Evolutionary conservation across 2,113 vertebrate genomes (phyloP).

Genomic region (Rhinichthys klamathensis): DNA sequence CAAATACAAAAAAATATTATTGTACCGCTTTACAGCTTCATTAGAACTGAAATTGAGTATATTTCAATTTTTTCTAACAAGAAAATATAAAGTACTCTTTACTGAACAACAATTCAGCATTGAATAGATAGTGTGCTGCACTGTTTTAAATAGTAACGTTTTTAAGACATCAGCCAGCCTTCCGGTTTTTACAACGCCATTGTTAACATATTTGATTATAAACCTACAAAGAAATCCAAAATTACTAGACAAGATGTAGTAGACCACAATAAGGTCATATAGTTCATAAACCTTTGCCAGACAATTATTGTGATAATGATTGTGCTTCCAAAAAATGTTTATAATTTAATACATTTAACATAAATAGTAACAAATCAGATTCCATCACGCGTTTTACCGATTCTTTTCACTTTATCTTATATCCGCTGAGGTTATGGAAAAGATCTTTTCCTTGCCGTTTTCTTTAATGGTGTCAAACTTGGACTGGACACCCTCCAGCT

Average conservation of each 20-base stretch:
- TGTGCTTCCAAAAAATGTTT: too few relatives aligned
- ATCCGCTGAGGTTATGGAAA: not conserved
- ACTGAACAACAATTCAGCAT: not conserved
- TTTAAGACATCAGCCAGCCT: not conserved
- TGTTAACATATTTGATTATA: not conserved
- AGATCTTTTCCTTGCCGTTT: not conserved
- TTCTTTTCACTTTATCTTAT: not conserved
- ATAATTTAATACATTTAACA: not conserved
- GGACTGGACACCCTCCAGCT: constrained; percentile 63
- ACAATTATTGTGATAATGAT: too few relatives aligned
- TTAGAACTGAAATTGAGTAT: not conserved
- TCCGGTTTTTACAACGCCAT: not conserved
- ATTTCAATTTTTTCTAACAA: not conserved
- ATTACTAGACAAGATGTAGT: not conserved
- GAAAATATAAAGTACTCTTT: not conserved
- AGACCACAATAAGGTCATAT: not conserved
- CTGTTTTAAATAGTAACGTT: not conserved
- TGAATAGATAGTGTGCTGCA: not conserved
- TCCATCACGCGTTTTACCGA: not conserved
- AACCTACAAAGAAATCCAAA: not conserved
- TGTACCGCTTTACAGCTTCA: not conserved
- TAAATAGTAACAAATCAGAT: not conserved
- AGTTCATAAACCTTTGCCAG: not conserved
- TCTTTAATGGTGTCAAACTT: constrained; percentile 27
- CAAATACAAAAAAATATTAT: not conserved